Conservation (phyloP, 2,888 invertebrate species). For the Geotrupes spiniger region DNA sequence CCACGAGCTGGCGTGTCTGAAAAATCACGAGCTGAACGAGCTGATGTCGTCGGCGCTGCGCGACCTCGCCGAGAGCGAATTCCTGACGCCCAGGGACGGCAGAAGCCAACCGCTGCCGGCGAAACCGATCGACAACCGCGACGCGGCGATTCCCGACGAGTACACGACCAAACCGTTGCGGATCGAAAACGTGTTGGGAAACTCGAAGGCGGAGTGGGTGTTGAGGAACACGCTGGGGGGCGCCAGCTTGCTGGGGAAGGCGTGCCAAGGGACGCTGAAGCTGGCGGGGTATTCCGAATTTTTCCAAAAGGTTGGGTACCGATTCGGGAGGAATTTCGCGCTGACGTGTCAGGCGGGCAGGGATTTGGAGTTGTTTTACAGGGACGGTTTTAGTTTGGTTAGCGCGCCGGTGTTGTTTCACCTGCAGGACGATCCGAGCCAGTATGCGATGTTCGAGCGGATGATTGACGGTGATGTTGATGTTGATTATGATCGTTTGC, state of each 20-base stretch:
- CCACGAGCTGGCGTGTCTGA: constrained; percentile 76
- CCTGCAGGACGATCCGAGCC: constrained; percentile 64
- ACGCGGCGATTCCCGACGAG: constrained; percentile 29
- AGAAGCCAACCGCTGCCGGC: constrained; percentile 80
- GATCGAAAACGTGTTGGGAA: constrained; percentile 50
- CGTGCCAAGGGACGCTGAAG: constrained; percentile 79
- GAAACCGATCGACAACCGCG: constrained; percentile 17
- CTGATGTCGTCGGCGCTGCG: constrained; percentile 82
- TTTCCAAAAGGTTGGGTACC: constrained; percentile 74
- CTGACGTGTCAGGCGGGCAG: constrained; percentile 73
- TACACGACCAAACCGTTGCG: constrained; percentile 34
- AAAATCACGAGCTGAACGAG: constrained; percentile 77
- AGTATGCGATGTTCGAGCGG: constrained; percentile 65
- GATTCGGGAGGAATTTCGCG: constrained; percentile 85
- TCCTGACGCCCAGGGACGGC: constrained; percentile 74
- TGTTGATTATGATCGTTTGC: constrained; percentile 11
- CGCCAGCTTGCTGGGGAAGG: constrained; percentile 72
- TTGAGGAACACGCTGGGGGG: constrained; percentile 72
- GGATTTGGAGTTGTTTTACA: constrained; percentile 26
- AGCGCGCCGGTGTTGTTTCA: constrained; percentile 82
- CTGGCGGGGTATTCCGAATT: constrained; percentile 74
- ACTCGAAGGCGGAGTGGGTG: constrained; percentile 75
- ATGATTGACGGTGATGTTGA: constrained; percentile 57
- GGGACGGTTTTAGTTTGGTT: constrained; percentile 63
- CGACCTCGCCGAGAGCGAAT: constrained; percentile 86